Evolutionary conservation across 2,113 vertebrate species (phyloP), one percentile per base, ranked within the genome.

Genomic region (Mirounga angustirostris): DNA sequence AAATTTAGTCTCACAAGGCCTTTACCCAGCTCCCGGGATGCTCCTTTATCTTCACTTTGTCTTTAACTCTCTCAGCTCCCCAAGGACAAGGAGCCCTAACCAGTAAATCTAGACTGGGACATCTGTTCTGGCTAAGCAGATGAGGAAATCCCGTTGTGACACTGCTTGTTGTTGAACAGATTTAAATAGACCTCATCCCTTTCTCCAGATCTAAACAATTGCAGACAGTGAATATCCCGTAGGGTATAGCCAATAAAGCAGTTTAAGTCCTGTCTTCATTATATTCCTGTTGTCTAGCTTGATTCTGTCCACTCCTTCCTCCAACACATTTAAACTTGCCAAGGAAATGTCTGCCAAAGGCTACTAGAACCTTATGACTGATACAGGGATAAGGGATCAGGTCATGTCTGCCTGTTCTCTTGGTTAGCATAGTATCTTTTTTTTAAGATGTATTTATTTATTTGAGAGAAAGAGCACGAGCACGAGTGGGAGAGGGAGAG

Each of bases 51-150:
- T 95, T 97, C n/a, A 81, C 67, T 97, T 95, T 92, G 84, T 88
- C 54, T 95, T 97, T 95, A 96, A 82, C 71, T 80, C 91, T 90
- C 43, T 97, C 56, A 83, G n/a, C n/a, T 96, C 92, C 54, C 73
- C 76, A 89, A 96, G 73, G 82, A 92, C 40, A 96, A 95, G 78
- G 22, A 79, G 21, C 65, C 56, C 76, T 94, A 76, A 94, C 65
- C 83, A 90, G 59, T n/a, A 95, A 40, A 88, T 89, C 50, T 90
- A 96, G 71, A 94, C 74, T 81, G 65, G 28, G 76, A 94, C 95
- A 96, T 96, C 83, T 97, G 96, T 88, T 97, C 84, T 81, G 59
- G 63, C 73, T 88, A 95, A 94, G 97, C 67, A 97, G 97, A 97
- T 6, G 7, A 87, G 56, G 69, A 67, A 30, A 78, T 84, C 92